Conservation (phyloP, 2,113 vertebrate genomes). For the Nematolebias whitei region DNA sequence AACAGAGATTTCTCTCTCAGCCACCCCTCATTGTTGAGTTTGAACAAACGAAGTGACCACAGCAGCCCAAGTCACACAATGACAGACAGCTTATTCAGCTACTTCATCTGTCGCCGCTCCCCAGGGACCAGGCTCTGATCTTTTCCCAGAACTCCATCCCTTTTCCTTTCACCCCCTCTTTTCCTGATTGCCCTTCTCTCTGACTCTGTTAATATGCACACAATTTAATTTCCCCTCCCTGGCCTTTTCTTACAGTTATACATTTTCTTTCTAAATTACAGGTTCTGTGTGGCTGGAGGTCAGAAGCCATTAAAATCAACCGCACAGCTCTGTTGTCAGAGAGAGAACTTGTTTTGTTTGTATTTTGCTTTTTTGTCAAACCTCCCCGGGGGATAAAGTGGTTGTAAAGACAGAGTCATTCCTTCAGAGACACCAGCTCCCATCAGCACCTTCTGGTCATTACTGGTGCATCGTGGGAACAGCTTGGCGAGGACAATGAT, state of each 20-base stretch:
- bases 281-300: not conserved
- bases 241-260: not conserved
- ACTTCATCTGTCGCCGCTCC: constrained; percentile 79
- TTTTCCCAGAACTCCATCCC: constrained; percentile 77
- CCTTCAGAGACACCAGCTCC: constrained; percentile 76
- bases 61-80: constrained; percentile 77
- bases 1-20: constrained; percentile 72
- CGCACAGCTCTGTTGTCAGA: constrained; percentile 1
- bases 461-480: constrained; percentile 79
- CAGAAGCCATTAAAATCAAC: not conserved
- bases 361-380: constrained; percentile 63
- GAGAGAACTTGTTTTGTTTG: constrained; percentile 55
- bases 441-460: constrained; percentile 77
- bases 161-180: constrained; percentile 46
- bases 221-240: constrained; percentile 12
- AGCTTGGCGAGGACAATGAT: constrained; percentile 77
- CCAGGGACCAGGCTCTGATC: constrained; percentile 76
- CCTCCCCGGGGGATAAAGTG: constrained; percentile 65
- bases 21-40: constrained; percentile 71
- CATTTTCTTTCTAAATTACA: not conserved
- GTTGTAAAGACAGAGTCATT: constrained; percentile 73
- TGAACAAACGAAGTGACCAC: constrained; percentile 78
- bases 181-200: constrained; percentile 26
- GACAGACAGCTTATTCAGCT: constrained; percentile 81
- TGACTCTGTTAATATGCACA: constrained; percentile 36